Percentiles rank a stretch among this genome's conserved stretches.
Conservation (phyloP, 1,140 invertebrate species). For the Hyphantria cunea region DNA sequence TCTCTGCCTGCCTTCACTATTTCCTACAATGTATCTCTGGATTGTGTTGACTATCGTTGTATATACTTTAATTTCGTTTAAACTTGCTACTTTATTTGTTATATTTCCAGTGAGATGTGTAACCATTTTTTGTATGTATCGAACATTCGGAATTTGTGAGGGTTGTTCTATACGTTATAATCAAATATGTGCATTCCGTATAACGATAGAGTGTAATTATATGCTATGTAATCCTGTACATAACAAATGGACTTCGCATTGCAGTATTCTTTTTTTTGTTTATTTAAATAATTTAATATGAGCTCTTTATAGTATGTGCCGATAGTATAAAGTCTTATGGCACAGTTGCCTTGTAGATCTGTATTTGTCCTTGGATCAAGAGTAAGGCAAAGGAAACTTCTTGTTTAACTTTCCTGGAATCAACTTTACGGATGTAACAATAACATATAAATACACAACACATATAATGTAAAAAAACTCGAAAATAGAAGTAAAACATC, state of each 20-base stretch:
- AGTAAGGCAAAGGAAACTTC: too few relatives aligned
- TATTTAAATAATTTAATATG: too few relatives aligned
- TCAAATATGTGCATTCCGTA: conserved; percentile 21
- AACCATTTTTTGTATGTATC: conserved; percentile 5
- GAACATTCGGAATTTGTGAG: conserved; percentile 11
- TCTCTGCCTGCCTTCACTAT: conserved; percentile 45
- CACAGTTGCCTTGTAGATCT: too few relatives aligned
- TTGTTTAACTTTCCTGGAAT: too few relatives aligned
- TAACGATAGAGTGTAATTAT: conserved; percentile 9
- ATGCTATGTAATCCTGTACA: neutral
- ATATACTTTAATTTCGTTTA: conserved; percentile 57
- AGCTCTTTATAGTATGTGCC: too few relatives aligned
- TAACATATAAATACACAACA: too few relatives aligned
- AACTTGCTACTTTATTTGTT: conserved; percentile 54
- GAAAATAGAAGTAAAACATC: neutral
- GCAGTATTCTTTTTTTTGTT: neutral
- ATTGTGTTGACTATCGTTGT: conserved; percentile 52
- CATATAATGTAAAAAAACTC: too few relatives aligned
- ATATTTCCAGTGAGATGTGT: conserved; percentile 60
- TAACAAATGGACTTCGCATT: neutral
- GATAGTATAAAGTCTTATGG: too few relatives aligned
- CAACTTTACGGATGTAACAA: too few relatives aligned
- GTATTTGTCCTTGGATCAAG: too few relatives aligned
- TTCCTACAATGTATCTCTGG: conserved; percentile 59
- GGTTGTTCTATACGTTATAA: conserved; percentile 5